phyloP scores from a whole-genome alignment of 2,888 invertebrate genomes.

The Melanophora roralis region DNA sequence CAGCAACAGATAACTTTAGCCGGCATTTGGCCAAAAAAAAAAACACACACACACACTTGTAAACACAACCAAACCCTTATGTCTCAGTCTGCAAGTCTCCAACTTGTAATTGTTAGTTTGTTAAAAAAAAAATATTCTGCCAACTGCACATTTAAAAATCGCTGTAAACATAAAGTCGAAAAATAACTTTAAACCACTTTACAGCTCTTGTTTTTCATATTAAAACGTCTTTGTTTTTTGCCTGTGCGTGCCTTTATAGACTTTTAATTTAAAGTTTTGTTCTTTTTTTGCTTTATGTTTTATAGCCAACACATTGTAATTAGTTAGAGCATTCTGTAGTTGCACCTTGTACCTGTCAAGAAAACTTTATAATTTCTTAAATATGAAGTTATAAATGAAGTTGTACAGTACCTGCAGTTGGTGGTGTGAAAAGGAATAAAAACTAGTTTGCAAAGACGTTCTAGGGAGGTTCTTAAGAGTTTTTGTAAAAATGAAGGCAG shows the following conservation, averaged over 20 bases:
- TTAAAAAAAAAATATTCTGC: not conserved
- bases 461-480: too few species aligned
- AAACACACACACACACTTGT: not conserved
- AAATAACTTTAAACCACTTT: not conserved
- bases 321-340: conserved; percentile 37
- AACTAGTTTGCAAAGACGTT: too few species aligned
- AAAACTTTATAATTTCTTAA: conserved; percentile 38
- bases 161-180: not conserved
- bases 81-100: conserved; percentile 51
- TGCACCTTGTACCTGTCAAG: conserved; percentile 44
- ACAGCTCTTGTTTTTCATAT: too few species aligned
- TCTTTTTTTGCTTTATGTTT: conserved; percentile 1
- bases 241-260: not conserved
- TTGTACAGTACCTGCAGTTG: not conserved
- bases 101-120: conserved; percentile 22
- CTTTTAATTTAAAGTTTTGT: not conserved
- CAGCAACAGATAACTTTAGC: conserved; percentile 6
- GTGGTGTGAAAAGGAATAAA: too few species aligned
- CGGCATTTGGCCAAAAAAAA: conserved; percentile 33
- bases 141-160: not conserved
- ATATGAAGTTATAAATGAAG: conserved; percentile 36
- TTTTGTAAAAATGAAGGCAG: too few species aligned
- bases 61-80: not conserved
- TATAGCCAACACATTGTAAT: conserved; percentile 42
- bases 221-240: not conserved